Conservation (phyloP, 2,797 vertebrate genomes). For the Echeneis naucrates region DNA sequence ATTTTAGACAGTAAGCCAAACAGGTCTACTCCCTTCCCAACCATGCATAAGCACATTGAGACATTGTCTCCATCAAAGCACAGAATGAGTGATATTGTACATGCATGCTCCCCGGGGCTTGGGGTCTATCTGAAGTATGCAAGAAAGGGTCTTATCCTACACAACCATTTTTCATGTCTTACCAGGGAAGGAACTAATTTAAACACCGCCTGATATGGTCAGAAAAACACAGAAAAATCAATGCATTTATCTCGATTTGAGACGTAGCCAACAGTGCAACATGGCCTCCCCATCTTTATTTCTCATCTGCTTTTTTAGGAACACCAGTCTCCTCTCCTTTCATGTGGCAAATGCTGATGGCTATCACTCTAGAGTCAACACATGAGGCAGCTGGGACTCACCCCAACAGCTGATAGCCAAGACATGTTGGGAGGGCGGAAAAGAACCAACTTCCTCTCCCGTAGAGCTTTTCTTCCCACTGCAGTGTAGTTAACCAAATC, state of each 20-base stretch:
- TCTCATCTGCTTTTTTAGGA: slow-evolving; percentile 73
- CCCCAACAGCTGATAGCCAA: slow-evolving; percentile 83
- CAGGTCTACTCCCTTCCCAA: slow-evolving; percentile 72
- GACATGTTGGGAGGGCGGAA: slow-evolving; percentile 66
- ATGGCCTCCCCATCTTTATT: slow-evolving; percentile 62
- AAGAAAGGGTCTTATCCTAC: slow-evolving; percentile 67
- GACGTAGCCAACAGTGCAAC: slow-evolving; percentile 60
- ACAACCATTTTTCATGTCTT: slow-evolving; percentile 59
- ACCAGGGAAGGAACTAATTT: slow-evolving; percentile 68
- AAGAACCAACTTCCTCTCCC: slow-evolving; percentile 43
- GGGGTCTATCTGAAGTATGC: slow-evolving; percentile 57
- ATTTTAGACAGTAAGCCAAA: slow-evolving; percentile 76
- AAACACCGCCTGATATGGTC: slow-evolving; percentile 61
- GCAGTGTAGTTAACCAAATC: slow-evolving; percentile 26
- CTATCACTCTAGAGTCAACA: slow-evolving; percentile 85
- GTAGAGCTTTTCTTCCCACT: slow-evolving; percentile 32
- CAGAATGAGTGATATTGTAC: slow-evolving; percentile 72
- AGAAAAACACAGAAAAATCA: slow-evolving; percentile 67
- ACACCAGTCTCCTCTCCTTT: slow-evolving; percentile 73
- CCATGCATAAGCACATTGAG: slow-evolving; percentile 62
- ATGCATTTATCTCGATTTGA: slow-evolving; percentile 65
- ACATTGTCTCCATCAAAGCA: slow-evolving; percentile 73
- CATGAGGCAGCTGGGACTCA: slow-evolving; percentile 79
- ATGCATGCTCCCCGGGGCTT: slow-evolving; percentile 42
- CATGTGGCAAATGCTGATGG: slow-evolving; percentile 84